phyloP scores from a whole-genome alignment of 2,888 invertebrate species.

The Uropetala carovei region DNA sequence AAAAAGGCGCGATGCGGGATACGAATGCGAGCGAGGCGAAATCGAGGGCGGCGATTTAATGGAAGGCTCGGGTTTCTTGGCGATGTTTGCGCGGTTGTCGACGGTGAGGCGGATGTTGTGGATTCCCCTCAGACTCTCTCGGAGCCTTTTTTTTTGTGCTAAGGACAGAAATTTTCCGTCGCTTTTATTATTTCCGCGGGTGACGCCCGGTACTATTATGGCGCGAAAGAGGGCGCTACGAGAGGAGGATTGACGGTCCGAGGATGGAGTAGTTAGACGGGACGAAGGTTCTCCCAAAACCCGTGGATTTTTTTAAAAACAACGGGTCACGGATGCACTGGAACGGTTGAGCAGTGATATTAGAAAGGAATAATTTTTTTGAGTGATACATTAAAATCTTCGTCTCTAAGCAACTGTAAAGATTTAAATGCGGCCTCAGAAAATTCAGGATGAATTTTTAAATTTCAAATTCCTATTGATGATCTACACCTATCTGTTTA shows the following conservation, averaged over 20 bases:
- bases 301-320: slow-evolving; percentile 6
- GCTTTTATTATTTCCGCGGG: background rate
- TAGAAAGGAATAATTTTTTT: no score
- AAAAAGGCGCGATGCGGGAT: slow-evolving; percentile 51
- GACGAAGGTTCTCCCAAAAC: background rate
- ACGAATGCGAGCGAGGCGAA: slow-evolving; percentile 8
- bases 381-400: no score
- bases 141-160: no score
- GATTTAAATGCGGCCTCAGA: no score
- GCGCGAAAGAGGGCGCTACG: slow-evolving; percentile 24
- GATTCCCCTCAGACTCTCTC: background rate
- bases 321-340: background rate
- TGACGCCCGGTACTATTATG: background rate
- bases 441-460: no score
- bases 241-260: background rate
- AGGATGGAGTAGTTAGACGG: background rate
- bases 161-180: no score
- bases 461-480: no score
- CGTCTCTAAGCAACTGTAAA: no score
- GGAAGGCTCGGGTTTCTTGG: slow-evolving; percentile 12
- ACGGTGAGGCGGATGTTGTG: background rate
- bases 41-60: slow-evolving; percentile 55
- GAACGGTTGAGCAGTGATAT: no score
- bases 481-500: no score
- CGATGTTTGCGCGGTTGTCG: slow-evolving; percentile 32